Evolutionary conservation across 2,113 vertebrate species (phyloP).

Genomic region (Rhombomys opimus): DNA sequence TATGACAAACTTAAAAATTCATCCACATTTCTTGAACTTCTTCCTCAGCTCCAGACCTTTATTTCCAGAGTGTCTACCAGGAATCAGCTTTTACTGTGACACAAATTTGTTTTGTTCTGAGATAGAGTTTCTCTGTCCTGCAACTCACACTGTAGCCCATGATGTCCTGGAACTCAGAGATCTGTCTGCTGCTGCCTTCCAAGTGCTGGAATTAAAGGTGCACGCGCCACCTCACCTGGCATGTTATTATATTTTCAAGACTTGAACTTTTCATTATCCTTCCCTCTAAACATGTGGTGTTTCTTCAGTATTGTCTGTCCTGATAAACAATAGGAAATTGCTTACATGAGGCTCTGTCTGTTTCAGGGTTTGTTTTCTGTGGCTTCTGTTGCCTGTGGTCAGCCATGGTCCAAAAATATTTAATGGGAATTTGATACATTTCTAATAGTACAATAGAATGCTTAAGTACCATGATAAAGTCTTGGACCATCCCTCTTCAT

Average conservation of each 20-base stretch:
- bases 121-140: background rate
- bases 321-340: background rate
- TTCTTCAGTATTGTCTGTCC: background rate
- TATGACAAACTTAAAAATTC: slow-evolving; percentile 26
- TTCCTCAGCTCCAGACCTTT: slow-evolving; percentile 1
- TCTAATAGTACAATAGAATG: background rate
- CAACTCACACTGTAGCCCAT: background rate
- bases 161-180: background rate
- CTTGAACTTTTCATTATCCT: slow-evolving; percentile 9
- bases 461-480: background rate
- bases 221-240: background rate
- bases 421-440: background rate
- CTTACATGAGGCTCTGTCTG: background rate
- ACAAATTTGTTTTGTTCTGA: background rate
- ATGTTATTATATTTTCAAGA: slow-evolving; percentile 16
- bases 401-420: background rate
- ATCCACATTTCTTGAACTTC: background rate
- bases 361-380: background rate
- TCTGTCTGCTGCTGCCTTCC: background rate
- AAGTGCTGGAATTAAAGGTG: background rate
- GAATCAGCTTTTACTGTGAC: slow-evolving; percentile 40
- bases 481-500: background rate
- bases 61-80: slow-evolving; percentile 36
- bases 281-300: background rate
- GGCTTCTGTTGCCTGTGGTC: background rate